Conservation (phyloP, 2,797 vertebrate species). For the Emydoidea blandingii region DNA sequence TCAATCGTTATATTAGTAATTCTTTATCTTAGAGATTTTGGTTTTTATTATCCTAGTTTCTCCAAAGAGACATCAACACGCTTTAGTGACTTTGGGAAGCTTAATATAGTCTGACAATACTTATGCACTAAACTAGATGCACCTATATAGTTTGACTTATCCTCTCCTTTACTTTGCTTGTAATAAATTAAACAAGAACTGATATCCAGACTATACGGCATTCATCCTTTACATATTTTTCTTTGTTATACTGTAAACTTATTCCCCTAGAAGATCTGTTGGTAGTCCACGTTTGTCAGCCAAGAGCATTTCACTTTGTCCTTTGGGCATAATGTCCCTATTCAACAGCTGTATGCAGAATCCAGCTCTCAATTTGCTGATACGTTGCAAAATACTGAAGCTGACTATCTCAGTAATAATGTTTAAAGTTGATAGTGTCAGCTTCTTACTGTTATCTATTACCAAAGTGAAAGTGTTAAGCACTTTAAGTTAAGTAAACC, state of each 20-base stretch:
- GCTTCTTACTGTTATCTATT: not conserved
- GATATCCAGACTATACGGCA: not conserved
- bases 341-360: rapidly evolving
- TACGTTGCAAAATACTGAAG: not conserved
- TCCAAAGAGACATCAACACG: not conserved
- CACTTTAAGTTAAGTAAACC: not conserved
- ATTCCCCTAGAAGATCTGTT: not conserved
- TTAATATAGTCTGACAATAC: not conserved
- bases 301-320: not conserved
- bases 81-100: too few relatives aligned
- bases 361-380: not conserved
- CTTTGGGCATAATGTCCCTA: not conserved
- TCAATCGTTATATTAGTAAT: not conserved
- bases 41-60: not conserved
- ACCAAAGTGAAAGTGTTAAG: not conserved
- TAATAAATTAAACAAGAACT: not conserved
- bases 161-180: rapidly evolving
- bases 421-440: not conserved
- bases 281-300: not conserved
- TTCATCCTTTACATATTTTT: rapidly evolving
- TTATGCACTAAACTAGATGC: not conserved
- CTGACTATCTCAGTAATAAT: rapidly evolving
- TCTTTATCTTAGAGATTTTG: not conserved
- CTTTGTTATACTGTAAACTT: not conserved
- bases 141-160: not conserved